Base-by-base conservation (phyloP, 2,888 invertebrate genomes). In the Malacosoma neustria region DNA sequence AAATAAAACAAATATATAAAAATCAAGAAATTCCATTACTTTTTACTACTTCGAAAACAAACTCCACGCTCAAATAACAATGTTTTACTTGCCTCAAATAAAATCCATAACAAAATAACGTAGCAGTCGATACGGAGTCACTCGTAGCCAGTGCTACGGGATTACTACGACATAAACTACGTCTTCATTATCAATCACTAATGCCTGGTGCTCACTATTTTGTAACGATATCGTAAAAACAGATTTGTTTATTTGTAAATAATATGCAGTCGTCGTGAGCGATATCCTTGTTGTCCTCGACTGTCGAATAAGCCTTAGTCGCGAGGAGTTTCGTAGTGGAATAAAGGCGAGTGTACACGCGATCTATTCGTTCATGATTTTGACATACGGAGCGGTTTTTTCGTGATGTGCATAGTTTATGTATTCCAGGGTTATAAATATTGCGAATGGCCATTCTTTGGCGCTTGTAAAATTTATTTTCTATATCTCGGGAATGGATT, bases 291-390 rank as follows among this genome's bases (percentile, higher is more conserved):
- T 57, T 45, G 54, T 49, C 51, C 49, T 59, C 59, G 65, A 81
- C 80, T 81, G 77, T 56, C 57, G 45, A 51, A 43, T 45, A 58
- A 45, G 51, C 54, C 49, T 40, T 49, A 44, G 44, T 47, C 41
- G 53, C 61, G 45, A 48, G 49, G 49, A 54, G 63, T 75, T 75
- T 75, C 80, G 76, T 73, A 70, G 52, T 61, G 47, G 48, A 44
- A 51, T 60, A 63, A 72, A 51, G 72, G 51, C 36, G 39, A 43
- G 45, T 52, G 42, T 59, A 75, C 65, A 70, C 53, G 64, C 61
- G 60, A 66, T 56, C n/a, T 13, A 36, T 36, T 29, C 4, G 32
- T 32, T 32, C 13, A 22, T 22, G 22, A 22, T 9, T 22, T 22
- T 2, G 22, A 9, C 7, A 22, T 7, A 22, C 9, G 5, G 9